phyloP scores from a whole-genome alignment of 2,888 invertebrate genomes.

The Girardia tigrina region DNA sequence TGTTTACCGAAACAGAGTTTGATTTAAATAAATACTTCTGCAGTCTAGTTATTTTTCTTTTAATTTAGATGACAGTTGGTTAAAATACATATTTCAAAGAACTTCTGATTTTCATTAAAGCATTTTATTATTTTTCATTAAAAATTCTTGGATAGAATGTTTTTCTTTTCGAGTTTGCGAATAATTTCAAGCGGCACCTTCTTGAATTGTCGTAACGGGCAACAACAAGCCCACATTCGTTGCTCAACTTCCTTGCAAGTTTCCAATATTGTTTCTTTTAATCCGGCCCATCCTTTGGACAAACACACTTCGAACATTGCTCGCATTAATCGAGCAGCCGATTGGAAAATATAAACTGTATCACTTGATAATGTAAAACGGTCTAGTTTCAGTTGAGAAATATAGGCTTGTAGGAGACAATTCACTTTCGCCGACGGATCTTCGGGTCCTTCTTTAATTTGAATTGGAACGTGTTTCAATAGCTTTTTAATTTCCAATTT shows the following conservation, averaged over 20 bases:
- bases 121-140: too few species aligned
- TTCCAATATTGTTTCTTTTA: constrained; percentile 83
- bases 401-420: constrained; percentile 75
- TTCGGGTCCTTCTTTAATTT: constrained; percentile 93
- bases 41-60: too few species aligned
- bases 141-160: constrained; percentile 63
- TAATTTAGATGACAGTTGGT: too few species aligned
- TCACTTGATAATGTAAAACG: constrained; percentile 97
- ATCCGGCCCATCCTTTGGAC: constrained; percentile 79
- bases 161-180: constrained; percentile 80
- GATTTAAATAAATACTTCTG: too few species aligned
- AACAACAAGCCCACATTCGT: constrained; percentile 99
- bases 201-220: constrained; percentile 83
- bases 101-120: too few species aligned
- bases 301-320: constrained; percentile 95
- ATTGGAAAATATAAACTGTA: constrained; percentile 97
- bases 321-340: constrained; percentile 78
- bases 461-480: constrained; percentile 88
- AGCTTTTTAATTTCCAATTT: constrained; percentile 86
- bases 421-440: constrained; percentile 77
- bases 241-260: constrained; percentile 97
- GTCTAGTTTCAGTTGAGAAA: constrained; percentile 88
- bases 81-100: too few species aligned
- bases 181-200: constrained; percentile 85
- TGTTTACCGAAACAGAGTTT: too few species aligned